Conservation (phyloP, 2,797 vertebrate genomes). For the Falco novaeseelandiae region DNA sequence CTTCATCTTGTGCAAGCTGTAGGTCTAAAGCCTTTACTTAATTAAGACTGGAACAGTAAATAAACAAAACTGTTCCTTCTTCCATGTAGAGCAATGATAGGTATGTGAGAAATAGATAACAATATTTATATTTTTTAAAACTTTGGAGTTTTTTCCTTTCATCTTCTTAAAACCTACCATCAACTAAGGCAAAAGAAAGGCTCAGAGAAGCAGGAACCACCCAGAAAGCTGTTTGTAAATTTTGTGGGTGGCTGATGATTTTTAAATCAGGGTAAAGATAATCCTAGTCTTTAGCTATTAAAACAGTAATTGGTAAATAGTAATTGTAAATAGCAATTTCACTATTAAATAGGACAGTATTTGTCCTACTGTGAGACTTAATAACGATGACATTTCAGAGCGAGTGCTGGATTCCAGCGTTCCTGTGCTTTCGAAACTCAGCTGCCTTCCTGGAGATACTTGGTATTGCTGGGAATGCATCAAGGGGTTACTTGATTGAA, state of each 20-base stretch:
- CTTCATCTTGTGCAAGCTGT: not conserved
- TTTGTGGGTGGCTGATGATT: slow-evolving; percentile 5
- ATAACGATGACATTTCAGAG: not conserved
- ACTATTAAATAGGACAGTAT: not conserved
- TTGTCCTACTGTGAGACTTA: not conserved
- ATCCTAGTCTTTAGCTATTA: not conserved
- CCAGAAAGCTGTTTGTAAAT: not conserved
- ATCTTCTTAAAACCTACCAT: not conserved
- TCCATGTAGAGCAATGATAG: not conserved
- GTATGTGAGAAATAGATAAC: slow-evolving; percentile 28
- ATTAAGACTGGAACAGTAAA: slow-evolving; percentile 36
- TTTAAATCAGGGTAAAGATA: not conserved
- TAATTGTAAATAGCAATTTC: not conserved
- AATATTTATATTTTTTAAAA: not conserved
- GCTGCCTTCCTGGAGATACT: not conserved
- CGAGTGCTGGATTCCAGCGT: not conserved
- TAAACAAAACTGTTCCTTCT: not conserved
- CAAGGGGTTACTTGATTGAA: rapidly evolving
- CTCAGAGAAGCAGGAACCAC: not conserved
- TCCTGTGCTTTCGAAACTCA: not conserved
- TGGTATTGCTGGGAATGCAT: not conserved
- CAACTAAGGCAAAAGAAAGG: not conserved
- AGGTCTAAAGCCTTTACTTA: not conserved
- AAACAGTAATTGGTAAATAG: not conserved
- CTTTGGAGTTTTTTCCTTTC: not conserved